These are phyloP conservation scores for Caradrina kadenii DNA, from an alignment of 2,888 invertebrate genomes.

Conservation along the genomic window DNA sequence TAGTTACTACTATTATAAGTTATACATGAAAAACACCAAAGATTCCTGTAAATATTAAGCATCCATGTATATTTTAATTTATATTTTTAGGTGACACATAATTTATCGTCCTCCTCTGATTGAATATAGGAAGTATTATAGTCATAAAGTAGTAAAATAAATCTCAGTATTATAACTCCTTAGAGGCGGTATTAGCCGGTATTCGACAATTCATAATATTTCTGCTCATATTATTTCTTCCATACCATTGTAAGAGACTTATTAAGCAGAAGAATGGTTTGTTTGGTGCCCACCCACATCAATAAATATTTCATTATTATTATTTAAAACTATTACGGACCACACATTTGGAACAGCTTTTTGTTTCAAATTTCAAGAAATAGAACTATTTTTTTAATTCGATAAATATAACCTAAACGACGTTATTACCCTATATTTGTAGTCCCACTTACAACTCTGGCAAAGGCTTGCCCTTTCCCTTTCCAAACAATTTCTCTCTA, in stretches of 20 bases:
- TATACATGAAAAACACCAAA: conserved; percentile 68
- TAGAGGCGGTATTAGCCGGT: conserved; percentile 18
- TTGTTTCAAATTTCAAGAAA: no score
- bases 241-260: conserved; percentile 32
- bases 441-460: no score
- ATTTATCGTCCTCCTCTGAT: conserved; percentile 47
- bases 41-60: conserved; percentile 67
- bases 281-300: conserved; percentile 12
- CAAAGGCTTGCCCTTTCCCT: no score
- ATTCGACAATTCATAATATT: background rate
- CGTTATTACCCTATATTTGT: no score
- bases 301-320: conserved; percentile 21
- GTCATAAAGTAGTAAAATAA: conserved; percentile 50
- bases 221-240: conserved; percentile 33
- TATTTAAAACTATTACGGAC: background rate
- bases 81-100: conserved; percentile 54
- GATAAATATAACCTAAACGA: no score
- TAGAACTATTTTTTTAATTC: no score
- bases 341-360: background rate
- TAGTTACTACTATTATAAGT: conserved; percentile 66
- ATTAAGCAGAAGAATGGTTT: background rate
- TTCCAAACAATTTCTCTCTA: background rate
- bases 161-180: conserved; percentile 59
- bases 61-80: conserved; percentile 62
- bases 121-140: conserved; percentile 52